Evolutionary conservation across 2,797 vertebrate genomes (phyloP).

Genomic region (Hemitrygon akajei): DNA sequence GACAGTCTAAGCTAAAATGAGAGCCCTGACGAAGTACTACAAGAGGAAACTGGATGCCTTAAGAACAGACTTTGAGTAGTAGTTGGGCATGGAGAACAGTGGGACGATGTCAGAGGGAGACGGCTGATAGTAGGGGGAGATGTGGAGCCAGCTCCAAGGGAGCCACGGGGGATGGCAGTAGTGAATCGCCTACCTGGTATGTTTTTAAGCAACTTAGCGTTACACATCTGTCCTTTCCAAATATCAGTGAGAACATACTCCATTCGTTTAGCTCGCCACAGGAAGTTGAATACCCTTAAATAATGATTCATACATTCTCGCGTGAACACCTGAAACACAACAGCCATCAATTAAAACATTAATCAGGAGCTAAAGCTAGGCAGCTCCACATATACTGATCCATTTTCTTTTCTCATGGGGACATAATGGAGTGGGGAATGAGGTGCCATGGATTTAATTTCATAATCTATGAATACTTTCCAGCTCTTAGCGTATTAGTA

Average conservation of each 20-base stretch:
- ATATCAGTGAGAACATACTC: slow-evolving; percentile 97
- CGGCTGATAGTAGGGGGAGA: neutral
- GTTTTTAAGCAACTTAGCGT: slow-evolving; percentile 84
- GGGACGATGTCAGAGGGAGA: neutral
- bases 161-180: no score
- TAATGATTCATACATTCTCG: slow-evolving; percentile 96
- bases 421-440: neutral
- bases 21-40: neutral
- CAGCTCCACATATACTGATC: neutral
- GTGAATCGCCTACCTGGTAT: slow-evolving; percentile 74
- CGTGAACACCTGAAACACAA: slow-evolving; percentile 76
- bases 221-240: slow-evolving; percentile 98
- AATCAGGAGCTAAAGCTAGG: neutral
- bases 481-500: no score
- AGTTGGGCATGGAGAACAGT: neutral
- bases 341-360: neutral
- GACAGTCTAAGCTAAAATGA: neutral
- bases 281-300: slow-evolving; percentile 91
- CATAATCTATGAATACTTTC: neutral
- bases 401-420: neutral
- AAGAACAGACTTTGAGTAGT: no score
- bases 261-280: slow-evolving; percentile 95
- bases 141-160: neutral
- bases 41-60: neutral
- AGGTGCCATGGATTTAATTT: neutral